Conservation (phyloP, 2,113 vertebrate genomes). For the Phaetusa simplex region DNA sequence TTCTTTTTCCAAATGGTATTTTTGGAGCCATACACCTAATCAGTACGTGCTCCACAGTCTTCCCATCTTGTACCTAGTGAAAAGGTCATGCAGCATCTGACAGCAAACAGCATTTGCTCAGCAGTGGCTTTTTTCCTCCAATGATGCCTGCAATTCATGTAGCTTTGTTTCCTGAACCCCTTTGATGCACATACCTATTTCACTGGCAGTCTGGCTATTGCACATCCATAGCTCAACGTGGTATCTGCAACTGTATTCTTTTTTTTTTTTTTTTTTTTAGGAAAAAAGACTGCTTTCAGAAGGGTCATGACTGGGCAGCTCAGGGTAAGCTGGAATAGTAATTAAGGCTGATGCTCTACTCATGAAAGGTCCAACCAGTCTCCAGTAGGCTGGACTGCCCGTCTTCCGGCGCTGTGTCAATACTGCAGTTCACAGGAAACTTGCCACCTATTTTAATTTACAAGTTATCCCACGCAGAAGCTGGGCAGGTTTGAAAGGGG, state of each 20-base stretch:
- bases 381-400: neutral
- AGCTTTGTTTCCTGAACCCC: neutral
- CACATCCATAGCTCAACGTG: neutral
- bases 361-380: neutral
- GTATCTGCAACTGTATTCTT: rapidly evolving
- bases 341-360: neutral
- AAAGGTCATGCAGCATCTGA: neutral
- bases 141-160: neutral
- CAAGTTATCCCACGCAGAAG: neutral
- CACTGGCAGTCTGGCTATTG: neutral
- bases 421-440: neutral
- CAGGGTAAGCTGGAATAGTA: neutral
- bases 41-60: neutral
- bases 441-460: neutral
- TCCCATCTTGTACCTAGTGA: neutral
- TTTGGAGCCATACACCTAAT: neutral
- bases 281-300: neutral
- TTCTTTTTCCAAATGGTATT: neutral
- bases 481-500: neutral
- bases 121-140: neutral
- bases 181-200: neutral
- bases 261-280: neutral
- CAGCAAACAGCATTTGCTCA: neutral
- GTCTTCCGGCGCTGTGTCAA: rapidly evolving
- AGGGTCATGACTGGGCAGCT: neutral